Base-by-base conservation (phyloP, 2,797 vertebrate genomes). In the Remorina albescens region DNA sequence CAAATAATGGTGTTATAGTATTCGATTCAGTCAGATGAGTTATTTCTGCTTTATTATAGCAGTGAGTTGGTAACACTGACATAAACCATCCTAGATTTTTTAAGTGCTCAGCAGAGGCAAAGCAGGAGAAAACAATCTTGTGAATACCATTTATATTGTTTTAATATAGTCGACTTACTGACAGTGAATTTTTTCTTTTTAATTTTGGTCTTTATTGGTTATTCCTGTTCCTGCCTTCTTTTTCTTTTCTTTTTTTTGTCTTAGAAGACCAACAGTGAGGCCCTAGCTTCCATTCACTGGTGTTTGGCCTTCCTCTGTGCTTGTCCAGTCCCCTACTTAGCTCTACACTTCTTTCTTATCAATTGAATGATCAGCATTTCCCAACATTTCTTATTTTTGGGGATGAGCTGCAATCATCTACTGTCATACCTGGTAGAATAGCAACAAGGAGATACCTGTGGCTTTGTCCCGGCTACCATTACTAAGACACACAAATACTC, bases 401-500 rank as follows among this genome's bases (percentile, higher is more conserved):
- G 58, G 34, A 71, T 80, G 59, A 70, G 71, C 66, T 72, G 63
- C 60, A 77, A 85, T 86, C 67, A 60, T 63, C 47, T 69, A 51
- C 59, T 65, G 60, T 74, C 82, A 58, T 76, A 72, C 62, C 44
- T 57, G 71, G 86, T 87, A 86, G 83, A 84, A 4, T 84, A 85
- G 92, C 83, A 87, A 84, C 85, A 86, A 89, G 84, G 63, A 66
- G 76, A 69, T 69, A 49, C 85, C 89, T 82, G 53, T 86, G 71
- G 81, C 77, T 54, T 57, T 25, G 60, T 71, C 28, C 2, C 4
- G 64, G 60, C 13, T 44, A 53, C 58, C 42, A 61, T 78, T 51
- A 49, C 49, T 46, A 42, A 80, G 56, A 75, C 57, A 13, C 28
- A 46, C 39, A 50, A 51, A 63, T 19, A 37, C 25, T n/a, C 66